Percentiles rank a stretch among this genome's conserved stretches.
Conservation (phyloP, 2,888 invertebrate genomes). For the Ophioninae sp. region DNA sequence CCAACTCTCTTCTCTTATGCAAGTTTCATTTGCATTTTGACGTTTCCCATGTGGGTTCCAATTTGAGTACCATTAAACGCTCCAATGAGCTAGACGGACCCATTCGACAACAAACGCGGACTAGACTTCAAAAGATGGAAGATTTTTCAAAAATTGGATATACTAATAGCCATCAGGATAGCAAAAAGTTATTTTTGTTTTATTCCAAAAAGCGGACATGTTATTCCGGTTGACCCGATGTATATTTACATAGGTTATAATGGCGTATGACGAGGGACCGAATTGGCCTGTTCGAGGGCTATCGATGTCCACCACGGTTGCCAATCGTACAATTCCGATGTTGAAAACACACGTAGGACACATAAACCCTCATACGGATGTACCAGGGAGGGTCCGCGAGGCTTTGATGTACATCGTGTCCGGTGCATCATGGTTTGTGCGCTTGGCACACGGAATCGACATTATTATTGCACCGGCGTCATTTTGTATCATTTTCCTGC, state of each 20-base stretch:
- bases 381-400: neutral
- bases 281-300: constrained; percentile 41
- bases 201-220: too few species aligned
- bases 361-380: neutral
- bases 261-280: constrained; percentile 47
- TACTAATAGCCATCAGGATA: too few species aligned
- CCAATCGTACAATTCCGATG: constrained; percentile 28
- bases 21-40: constrained; percentile 26
- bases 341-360: constrained; percentile 8
- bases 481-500: constrained; percentile 79
- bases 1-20: neutral
- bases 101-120: too few species aligned
- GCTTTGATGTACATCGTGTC: constrained; percentile 38
- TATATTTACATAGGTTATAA: constrained; percentile 40
- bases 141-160: too few species aligned
- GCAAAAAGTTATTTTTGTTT: too few species aligned
- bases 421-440: constrained; percentile 45
- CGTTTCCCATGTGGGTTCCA: constrained; percentile 21
- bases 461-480: constrained; percentile 67
- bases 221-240: too few species aligned
- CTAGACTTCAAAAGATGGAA: neutral
- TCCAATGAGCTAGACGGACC: neutral
- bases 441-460: constrained; percentile 61
- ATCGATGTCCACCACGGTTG: constrained; percentile 55
- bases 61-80: neutral